A percentile compares a stretch with the other conserved stretches of the same genome.
These are phyloP conservation scores for Vireo altiloquus DNA, from an alignment of 2,113 vertebrate species.

Conservation along the genomic window DNA sequence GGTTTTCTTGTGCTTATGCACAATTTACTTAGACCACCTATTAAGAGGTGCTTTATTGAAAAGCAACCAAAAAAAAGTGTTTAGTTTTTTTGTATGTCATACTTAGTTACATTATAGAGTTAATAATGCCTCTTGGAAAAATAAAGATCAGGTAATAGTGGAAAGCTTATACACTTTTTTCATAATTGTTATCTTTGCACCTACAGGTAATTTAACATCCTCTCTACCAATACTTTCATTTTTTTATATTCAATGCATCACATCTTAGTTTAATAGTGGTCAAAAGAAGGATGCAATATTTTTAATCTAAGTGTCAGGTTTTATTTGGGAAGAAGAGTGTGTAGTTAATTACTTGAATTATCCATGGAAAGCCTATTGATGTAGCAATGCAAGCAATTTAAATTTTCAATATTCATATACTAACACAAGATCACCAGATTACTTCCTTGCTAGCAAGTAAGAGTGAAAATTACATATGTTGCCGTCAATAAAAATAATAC, in stretches of 20 bases:
- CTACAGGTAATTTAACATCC: background rate
- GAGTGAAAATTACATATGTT: background rate
- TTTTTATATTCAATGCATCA: background rate
- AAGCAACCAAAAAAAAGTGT: background rate
- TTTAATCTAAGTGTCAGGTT: background rate
- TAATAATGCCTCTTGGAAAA: background rate
- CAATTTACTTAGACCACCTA: background rate
- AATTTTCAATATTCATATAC: background rate
- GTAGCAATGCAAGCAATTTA: background rate
- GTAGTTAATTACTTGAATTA: background rate
- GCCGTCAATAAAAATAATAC: background rate
- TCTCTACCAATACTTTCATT: background rate
- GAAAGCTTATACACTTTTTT: background rate
- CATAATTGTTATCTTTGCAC: background rate
- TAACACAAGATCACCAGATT: background rate
- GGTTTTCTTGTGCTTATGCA: background rate
- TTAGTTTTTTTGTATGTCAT: background rate
- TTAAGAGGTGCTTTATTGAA: background rate
- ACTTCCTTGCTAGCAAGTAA: background rate
- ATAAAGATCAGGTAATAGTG: background rate
- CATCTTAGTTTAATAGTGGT: background rate
- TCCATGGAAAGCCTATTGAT: background rate
- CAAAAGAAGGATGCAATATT: background rate
- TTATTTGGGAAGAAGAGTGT: background rate
- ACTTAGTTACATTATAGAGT: background rate